Evolutionary conservation across 2,888 invertebrate genomes (phyloP).

Genomic region (Machimus atricapillus): DNA sequence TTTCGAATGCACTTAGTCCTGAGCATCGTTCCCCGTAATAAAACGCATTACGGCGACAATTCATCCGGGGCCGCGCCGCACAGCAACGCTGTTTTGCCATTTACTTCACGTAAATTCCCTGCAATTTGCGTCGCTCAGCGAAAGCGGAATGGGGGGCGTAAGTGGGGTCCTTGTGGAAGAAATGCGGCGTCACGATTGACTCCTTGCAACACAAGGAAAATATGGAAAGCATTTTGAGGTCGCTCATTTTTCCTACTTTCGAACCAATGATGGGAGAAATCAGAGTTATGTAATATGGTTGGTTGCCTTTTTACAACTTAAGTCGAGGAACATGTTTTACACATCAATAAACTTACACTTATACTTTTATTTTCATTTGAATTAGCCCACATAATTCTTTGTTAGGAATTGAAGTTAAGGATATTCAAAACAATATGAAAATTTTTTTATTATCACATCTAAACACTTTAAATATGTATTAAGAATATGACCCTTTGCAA

Average conservation of each 20-base stretch:
- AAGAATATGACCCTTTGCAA: no score
- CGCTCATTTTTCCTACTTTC: neutral
- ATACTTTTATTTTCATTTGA: no score
- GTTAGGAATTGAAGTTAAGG: no score
- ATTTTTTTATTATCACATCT: no score
- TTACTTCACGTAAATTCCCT: neutral
- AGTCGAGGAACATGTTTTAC: no score
- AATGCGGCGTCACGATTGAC: neutral
- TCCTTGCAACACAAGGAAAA: neutral
- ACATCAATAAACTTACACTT: no score
- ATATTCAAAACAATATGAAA: no score
- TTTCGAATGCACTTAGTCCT: conserved; percentile 25
- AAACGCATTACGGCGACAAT: neutral
- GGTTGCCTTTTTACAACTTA: neutral
- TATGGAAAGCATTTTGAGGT: neutral
- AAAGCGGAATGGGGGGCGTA: neutral
- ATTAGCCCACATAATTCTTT: no score
- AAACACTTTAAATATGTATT: no score
- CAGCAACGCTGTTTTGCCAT: neutral
- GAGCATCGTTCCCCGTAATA: neutral
- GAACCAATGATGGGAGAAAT: neutral
- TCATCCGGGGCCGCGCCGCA: neutral
- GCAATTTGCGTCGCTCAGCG: neutral
- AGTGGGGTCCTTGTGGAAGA: neutral
- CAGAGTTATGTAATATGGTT: neutral